Evolutionary conservation across 2,888 invertebrate species (phyloP), one percentile per base, ranked within the genome.

Genomic region (Erebia epiphron): DNA sequence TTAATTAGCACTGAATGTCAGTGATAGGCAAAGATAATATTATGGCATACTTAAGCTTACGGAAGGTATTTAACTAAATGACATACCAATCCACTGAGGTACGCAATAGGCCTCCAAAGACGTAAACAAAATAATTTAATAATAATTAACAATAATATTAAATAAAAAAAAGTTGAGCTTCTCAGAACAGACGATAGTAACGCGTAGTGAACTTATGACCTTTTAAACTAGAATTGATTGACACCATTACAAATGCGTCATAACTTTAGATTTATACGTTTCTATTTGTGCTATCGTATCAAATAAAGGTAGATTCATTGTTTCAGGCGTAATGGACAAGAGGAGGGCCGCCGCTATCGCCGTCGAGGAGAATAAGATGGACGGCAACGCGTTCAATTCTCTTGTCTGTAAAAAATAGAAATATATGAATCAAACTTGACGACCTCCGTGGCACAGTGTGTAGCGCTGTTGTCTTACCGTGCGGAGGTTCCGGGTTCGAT

Each of bases 211-310:
- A 57, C 56, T 56, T n/a, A 14, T 57, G 56, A 57, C 13, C 56
- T 57, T 57, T 57, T 7, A 21, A 62, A 46, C 62, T 49, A 49
- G 49, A 46, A 18, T 41, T 67, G 46, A 68, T 46, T 49, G 43
- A 46, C 18, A 10, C 3, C 43, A 49, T 73, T 76, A 82, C 70
- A 81, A 79, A 73, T 79, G 80, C 16, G 80, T 83, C 73, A 77
- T 79, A 52, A 77, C 69, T 78, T 83, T 83, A 26, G 75, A 70
- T 75, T 83, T 83, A 61, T 85, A 80, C 5, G 78, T 77, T 70
- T 89, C 86, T 2, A 90, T 80, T 83, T 91, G 89, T 1, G 84
- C 86, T 50, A 91, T 85, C 0, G 90, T 90, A 70, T 91, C 91
- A 58, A 89, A 89, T 80, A 91, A 76, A 0, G 90, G 91, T 50